Evolutionary conservation across 2,797 vertebrate species (phyloP).

Genomic region (Catharus ustulatus): DNA sequence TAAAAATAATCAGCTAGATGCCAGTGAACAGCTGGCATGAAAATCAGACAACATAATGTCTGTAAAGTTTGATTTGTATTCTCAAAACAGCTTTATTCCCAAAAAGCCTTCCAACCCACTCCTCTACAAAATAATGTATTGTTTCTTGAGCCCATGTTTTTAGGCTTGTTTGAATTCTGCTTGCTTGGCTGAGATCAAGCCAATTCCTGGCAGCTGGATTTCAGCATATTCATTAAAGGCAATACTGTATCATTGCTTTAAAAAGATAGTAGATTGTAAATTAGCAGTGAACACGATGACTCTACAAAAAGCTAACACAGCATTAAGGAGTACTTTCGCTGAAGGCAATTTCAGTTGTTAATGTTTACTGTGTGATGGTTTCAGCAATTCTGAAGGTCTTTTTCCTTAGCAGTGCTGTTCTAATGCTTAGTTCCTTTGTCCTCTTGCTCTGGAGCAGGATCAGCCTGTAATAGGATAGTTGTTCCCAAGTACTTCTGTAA

Average conservation of each 20-base stretch:
- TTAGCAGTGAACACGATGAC: neutral
- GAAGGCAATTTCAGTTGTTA: conserved; percentile 51
- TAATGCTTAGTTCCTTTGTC: neutral
- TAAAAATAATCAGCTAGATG: conserved; percentile 18
- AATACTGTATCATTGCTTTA: conserved; percentile 26
- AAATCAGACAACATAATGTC: neutral
- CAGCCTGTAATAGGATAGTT: neutral
- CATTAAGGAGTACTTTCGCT: conserved; percentile 26
- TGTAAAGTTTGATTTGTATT: neutral
- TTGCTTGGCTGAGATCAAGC: conserved; percentile 38
- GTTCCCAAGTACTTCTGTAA: neutral
- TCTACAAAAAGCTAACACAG: conserved; percentile 36
- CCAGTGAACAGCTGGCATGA: conserved; percentile 30
- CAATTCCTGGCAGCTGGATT: conserved; percentile 17
- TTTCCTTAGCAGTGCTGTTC: conserved; percentile 12
- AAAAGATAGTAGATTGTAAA: conserved; percentile 46
- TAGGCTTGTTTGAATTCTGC: neutral
- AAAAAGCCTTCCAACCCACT: neutral
- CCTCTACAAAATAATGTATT: neutral
- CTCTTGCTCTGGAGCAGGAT: neutral
- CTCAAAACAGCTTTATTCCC: conserved; percentile 12
- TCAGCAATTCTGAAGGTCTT: conserved; percentile 54
- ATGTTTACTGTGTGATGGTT: conserved; percentile 21
- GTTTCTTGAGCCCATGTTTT: conserved; percentile 16
- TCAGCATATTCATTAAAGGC: conserved; percentile 37